Percentiles rank a stretch among this genome's conserved stretches.
These are phyloP conservation scores for Ichneumoninae sp. DNA, from an alignment of 2,888 invertebrate genomes.

Conservation along the genomic window DNA sequence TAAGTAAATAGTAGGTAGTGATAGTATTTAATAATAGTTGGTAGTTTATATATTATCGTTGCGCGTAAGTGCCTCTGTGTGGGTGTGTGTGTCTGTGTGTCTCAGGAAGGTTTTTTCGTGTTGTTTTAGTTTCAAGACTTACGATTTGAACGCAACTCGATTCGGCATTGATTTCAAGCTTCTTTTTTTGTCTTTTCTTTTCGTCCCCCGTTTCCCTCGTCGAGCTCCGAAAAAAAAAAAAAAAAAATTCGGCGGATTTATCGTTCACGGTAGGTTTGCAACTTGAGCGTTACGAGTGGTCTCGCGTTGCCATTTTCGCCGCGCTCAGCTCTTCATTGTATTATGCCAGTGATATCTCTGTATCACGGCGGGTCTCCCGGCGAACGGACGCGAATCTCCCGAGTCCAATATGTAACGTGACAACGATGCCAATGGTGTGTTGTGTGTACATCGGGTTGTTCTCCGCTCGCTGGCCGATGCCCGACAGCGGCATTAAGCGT, in stretches of 20 bases:
- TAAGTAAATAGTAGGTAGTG: slow-evolving; percentile 63
- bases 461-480: slow-evolving; percentile 18
- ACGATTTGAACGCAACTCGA: slow-evolving; percentile 39
- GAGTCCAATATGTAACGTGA: slow-evolving; percentile 51
- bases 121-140: slow-evolving; percentile 45
- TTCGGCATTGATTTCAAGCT: slow-evolving; percentile 41
- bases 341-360: slow-evolving; percentile 16
- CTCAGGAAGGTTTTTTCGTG: slow-evolving; percentile 5
- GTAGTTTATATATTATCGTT: slow-evolving; percentile 51
- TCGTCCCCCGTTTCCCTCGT: not conserved
- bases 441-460: not conserved
- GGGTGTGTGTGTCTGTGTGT: slow-evolving; percentile 17
- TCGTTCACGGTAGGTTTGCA: not conserved
- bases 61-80: slow-evolving; percentile 34
- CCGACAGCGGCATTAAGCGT: slow-evolving; percentile 33
- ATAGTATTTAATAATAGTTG: slow-evolving; percentile 58
- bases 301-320: slow-evolving; percentile 9
- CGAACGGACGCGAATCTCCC: slow-evolving; percentile 35
- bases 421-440: slow-evolving; percentile 36
- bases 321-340: not conserved
- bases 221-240: slow-evolving; percentile 2
- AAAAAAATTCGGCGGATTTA: not conserved
- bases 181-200: not conserved
- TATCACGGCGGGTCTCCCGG: slow-evolving; percentile 16
- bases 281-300: not conserved